Base-by-base conservation (phyloP, 2,113 vertebrate genomes). In the Spilogale gracilis region DNA sequence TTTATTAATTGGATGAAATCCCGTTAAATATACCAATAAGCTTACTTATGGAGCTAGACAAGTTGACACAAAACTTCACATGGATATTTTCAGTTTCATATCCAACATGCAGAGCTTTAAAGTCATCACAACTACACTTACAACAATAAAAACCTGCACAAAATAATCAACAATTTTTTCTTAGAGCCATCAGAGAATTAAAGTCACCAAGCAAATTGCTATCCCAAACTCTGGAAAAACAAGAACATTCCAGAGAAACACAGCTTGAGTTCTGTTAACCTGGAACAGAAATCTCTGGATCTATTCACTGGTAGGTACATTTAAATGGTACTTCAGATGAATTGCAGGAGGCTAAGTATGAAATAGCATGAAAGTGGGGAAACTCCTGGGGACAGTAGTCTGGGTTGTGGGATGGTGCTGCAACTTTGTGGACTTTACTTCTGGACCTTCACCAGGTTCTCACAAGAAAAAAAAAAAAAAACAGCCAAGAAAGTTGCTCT, bases 1-100 rank as follows among this genome's bases (percentile, higher is more conserved):
- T 83, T 78, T 56, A 56, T 87, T 56, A 67, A 87, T 87, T 56
- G 79, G 27, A 87, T 79, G 60, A 94, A 87, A 86, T 67, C n/a
- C 71, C 73, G 56, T 79, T 60, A 89, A 76, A 60, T 60, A 60
- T 11, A 65, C 71, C n/a, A 67, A 87, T 56, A 67, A 86, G 25
- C 27, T 86, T 78, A 65, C 52, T 78, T 56, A 65, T 43, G 73
- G 27, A 45, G n/a, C 8, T 87, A 65, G 73, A 58, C 20, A 67
- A 48, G 60, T 18, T 79, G 38, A 79, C 60, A 67, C 73, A 56
- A 43, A 79, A 67, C 50, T 79, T 79, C 50, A 45, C 9, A 13
- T 54, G 60, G 27, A n/a, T n/a, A 79, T 61, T 94, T 79, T 69
- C 43, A 30, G 60, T 48, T 94, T 87, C 60, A 58, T 23, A 21